Evolutionary conservation across 2,888 invertebrate genomes (phyloP), one percentile per base, ranked within the genome.

Genomic region (Rugalucina vietnamica): DNA sequence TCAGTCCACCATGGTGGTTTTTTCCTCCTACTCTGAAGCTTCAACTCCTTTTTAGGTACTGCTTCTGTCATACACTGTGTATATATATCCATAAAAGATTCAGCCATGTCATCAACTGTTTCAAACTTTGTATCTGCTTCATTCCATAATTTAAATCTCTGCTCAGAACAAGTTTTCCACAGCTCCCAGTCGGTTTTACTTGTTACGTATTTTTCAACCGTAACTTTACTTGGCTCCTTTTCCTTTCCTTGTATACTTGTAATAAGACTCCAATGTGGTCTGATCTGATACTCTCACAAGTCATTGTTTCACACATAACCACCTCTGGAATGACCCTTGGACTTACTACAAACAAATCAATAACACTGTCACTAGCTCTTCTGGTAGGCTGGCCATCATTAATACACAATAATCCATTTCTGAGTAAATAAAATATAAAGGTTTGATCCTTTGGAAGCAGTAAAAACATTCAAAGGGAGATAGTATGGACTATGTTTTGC

Each of bases 31-130:
- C 29, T 29, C 4, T 24, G 8, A 5, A 50, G 8, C 29, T 34
- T 24, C 4, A 76, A 37, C 37, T 65, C 65, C 24, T 76, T 76
- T 32, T 24, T 71, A 4, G 71, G 71, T 5, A 71, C 71, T 27
- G 65, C 76, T 27, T 76, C 76, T 39, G 37, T n/a, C 76, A 76
- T 60, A 65, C 76, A 65, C 10, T 65, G 39, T 24, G 37, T 65
- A 43, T 39, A 76, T 14, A 69, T 32, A 24, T 36, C n/a, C 76
- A 76, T 34, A 36, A 65, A 76, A 24, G 60, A 34, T 12, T 65
- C 76, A 39, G 60, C 60, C 76, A 76, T 36, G 8, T 71, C 10
- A 39, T 76, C 76, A 10, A 76, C 69, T 36, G 39, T 29, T 4
- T 37, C 21, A 37, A 4, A 36, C 27, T 36, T 18, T 36, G 2